Evolutionary conservation across 2,797 vertebrate species (phyloP), one percentile per base, ranked within the genome.

Genomic region (Scarus forsteni): DNA sequence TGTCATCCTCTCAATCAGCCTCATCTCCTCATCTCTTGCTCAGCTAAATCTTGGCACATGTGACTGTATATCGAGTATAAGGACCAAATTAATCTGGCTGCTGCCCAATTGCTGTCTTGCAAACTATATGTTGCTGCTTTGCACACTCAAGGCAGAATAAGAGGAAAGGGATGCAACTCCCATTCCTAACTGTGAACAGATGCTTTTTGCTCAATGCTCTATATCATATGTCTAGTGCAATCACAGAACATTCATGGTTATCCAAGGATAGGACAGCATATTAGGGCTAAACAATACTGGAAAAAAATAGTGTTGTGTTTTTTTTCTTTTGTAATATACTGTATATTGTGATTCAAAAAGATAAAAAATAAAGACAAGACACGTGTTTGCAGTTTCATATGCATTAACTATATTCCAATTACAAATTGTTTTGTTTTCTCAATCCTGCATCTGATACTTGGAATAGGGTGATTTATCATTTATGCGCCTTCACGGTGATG

Each of bases 11-110:
- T 90, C 88, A 73, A 77, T 85, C 85, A 79, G 75, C 62, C 75
- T 85, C 80, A 84, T 85, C 83, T 85, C 81, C 75, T 88, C 84
- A 76, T 89, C 82, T 72, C 66, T 70, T 48, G 63, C 62, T 79
- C 67, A 35, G 45, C 45, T 81, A 79, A 89, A 80, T 87, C 89
- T 89, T 90, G 90, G 86, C 83, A 81, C 81, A 90, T 78, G 79
- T 69, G 77, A 81, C 79, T 85, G 85, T 88, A 89, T 78, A 86
- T 90, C 65, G 74, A 74, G 70, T 60, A 69, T 84, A 79, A 87
- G 80, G 70, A 89, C 71, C 74, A 88, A 86, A 92, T 90, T 83
- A 84, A 74, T 83, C 79, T 87, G 84, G 73, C 83, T 79, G 60
- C 10, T 3, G 77, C 88, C 82, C 88, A 88, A 68, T 55, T 84